Evolutionary conservation across 2,888 invertebrate genomes (phyloP).

Genomic region (Troides helena): DNA sequence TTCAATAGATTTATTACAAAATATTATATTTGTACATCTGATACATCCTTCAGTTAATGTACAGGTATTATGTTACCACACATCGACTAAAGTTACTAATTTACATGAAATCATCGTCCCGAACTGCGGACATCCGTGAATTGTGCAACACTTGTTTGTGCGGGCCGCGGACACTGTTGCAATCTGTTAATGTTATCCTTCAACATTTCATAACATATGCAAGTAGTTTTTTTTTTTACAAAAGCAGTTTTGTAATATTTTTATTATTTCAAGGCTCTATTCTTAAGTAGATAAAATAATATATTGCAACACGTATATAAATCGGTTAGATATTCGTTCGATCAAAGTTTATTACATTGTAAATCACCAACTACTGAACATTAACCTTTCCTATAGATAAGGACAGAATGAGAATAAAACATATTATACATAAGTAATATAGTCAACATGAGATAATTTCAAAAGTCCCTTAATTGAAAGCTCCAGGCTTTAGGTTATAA

Average conservation of each 20-base stretch:
- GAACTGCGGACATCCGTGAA: conserved; percentile 21
- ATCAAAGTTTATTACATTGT: too few relatives aligned
- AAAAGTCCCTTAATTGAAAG: too few relatives aligned
- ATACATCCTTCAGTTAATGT: conserved; percentile 44
- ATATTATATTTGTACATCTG: conserved; percentile 37
- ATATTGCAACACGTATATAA: not conserved
- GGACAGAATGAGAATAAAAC: too few relatives aligned
- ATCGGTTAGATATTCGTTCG: not conserved
- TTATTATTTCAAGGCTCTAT: not conserved
- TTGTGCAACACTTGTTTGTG: conserved; percentile 20
- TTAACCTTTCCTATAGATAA: too few relatives aligned
- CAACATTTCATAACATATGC: conserved; percentile 22
- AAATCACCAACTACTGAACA: too few relatives aligned
- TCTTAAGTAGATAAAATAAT: not conserved
- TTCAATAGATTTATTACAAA: too few relatives aligned
- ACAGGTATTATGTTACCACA: conserved; percentile 39
- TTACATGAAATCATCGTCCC: conserved; percentile 1
- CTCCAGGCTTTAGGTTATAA: too few relatives aligned
- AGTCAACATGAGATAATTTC: too few relatives aligned
- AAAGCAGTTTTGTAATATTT: not conserved
- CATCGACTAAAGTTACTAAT: conserved; percentile 12
- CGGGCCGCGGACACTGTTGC: conserved; percentile 6
- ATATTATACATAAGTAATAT: too few relatives aligned
- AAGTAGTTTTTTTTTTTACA: conserved; percentile 7
- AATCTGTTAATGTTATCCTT: conserved; percentile 11